A percentile compares a stretch with the other conserved stretches of the same genome.
These are phyloP conservation scores for Drosophila silvestris DNA, from an alignment of 2,888 invertebrate genomes.

Conservation along the genomic window DNA sequence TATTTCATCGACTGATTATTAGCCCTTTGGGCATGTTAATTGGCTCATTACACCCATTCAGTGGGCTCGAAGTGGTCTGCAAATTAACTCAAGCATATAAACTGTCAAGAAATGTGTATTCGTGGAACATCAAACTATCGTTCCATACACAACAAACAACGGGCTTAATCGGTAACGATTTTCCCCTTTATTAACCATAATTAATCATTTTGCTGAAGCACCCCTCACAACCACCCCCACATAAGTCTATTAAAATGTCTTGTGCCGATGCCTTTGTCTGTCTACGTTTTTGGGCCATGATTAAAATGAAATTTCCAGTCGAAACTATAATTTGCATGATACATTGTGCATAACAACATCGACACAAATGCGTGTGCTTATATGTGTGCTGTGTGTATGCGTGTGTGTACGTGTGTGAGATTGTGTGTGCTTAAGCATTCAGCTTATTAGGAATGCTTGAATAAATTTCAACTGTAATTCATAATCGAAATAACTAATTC, in stretches of 20 bases:
- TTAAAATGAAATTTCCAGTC: conserved; percentile 42
- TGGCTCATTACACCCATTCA: conserved; percentile 55
- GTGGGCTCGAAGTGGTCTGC: conserved; percentile 9
- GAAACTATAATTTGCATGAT: conserved; percentile 57
- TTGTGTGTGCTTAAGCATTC: conserved; percentile 31
- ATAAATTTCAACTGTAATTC: conserved; percentile 64
- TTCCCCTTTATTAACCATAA: conserved; percentile 69
- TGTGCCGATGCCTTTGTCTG: conserved; percentile 22
- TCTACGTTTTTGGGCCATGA: conserved; percentile 40
- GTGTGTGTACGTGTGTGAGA: conserved; percentile 9
- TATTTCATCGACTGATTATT: neutral
- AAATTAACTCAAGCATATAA: conserved; percentile 55
- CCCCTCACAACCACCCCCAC: neutral
- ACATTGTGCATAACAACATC: conserved; percentile 15
- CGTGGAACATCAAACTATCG: conserved; percentile 40
- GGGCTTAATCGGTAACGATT: conserved; percentile 52
- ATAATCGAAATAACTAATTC: conserved; percentile 53
- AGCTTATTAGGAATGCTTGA: conserved; percentile 67
- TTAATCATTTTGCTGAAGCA: conserved; percentile 58
- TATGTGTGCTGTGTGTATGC: neutral
- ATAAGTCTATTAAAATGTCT: conserved; percentile 53
- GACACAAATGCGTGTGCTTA: conserved; percentile 24
- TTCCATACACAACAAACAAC: conserved; percentile 14
- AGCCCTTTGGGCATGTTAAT: conserved; percentile 24
- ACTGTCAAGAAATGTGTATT: conserved; percentile 42